These are phyloP conservation scores for Hemicrepidius hirtus DNA, from an alignment of 2,888 invertebrate species.

Conservation along the genomic window DNA sequence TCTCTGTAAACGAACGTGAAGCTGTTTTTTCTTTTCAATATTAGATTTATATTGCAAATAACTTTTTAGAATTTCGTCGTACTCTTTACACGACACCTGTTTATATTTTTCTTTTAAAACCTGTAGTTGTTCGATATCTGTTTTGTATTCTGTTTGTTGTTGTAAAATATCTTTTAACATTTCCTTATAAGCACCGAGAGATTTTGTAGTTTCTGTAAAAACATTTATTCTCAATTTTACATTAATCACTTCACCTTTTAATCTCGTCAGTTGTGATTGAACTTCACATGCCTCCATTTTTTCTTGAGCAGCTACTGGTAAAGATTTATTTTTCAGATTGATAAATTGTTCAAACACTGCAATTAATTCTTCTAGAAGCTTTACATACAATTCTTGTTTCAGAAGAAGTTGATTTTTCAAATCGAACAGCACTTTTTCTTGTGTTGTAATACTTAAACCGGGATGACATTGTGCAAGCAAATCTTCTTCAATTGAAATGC, in stretches of 20 bases:
- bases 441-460: conserved; percentile 57
- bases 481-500: conserved; percentile 8
- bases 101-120: conserved; percentile 69
- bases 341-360: conserved; percentile 67
- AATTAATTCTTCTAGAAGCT: conserved; percentile 63
- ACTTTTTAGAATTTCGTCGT: conserved; percentile 69
- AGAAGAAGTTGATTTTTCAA: conserved; percentile 68
- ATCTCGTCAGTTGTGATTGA: conserved; percentile 66
- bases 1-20: conserved; percentile 12
- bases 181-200: conserved; percentile 69
- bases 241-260: conserved; percentile 65
- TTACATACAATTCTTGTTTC: conserved; percentile 66
- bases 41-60: conserved; percentile 69
- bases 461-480: not conserved
- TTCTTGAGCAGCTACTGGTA: conserved; percentile 64
- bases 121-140: conserved; percentile 68
- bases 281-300: conserved; percentile 67
- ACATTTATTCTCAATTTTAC: conserved; percentile 65
- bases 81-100: conserved; percentile 69
- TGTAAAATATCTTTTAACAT: conserved; percentile 68
- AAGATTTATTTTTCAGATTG: conserved; percentile 64
- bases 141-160: conserved; percentile 65
- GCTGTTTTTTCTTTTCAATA: conserved; percentile 64
- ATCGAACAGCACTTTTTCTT: conserved; percentile 61
- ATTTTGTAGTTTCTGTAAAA: conserved; percentile 70